Evolutionary conservation across 2,888 invertebrate genomes (phyloP).

Genomic region (Papilio protenor): DNA sequence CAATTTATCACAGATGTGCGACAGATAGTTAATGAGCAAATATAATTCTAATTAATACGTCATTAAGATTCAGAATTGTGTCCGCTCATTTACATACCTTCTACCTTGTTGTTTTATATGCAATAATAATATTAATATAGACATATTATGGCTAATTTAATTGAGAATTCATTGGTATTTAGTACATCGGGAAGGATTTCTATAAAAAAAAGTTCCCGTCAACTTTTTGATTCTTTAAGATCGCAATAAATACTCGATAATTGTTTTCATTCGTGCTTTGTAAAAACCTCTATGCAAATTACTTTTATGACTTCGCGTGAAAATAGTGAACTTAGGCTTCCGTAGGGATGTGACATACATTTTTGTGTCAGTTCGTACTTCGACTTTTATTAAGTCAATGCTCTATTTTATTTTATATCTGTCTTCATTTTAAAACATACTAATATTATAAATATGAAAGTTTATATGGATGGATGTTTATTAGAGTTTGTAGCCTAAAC

Average conservation of each 20-base stretch:
- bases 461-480: too few relatives aligned
- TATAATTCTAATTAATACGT: conserved; percentile 36
- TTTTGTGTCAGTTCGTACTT: neutral
- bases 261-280: neutral
- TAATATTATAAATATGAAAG: too few relatives aligned
- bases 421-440: neutral
- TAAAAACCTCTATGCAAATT: neutral
- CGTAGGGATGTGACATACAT: conserved; percentile 28
- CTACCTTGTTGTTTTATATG: conserved; percentile 27
- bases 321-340: neutral
- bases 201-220: too few relatives aligned
- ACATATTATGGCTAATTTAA: too few relatives aligned
- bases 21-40: conserved; percentile 12
- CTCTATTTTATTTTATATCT: neutral
- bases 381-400: neutral
- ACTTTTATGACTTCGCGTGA: conserved; percentile 23
- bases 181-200: neutral
- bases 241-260: neutral
- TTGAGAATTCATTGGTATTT: too few relatives aligned
- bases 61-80: conserved; percentile 37
- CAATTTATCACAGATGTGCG: conserved; percentile 27
- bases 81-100: conserved; percentile 19
- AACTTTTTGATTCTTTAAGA: neutral
- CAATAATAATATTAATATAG: neutral
- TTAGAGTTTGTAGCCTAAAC: too few relatives aligned